These are phyloP conservation scores for Dipodomys ordii DNA, from an alignment of 2,113 vertebrate genomes.

Conservation along the genomic window DNA sequence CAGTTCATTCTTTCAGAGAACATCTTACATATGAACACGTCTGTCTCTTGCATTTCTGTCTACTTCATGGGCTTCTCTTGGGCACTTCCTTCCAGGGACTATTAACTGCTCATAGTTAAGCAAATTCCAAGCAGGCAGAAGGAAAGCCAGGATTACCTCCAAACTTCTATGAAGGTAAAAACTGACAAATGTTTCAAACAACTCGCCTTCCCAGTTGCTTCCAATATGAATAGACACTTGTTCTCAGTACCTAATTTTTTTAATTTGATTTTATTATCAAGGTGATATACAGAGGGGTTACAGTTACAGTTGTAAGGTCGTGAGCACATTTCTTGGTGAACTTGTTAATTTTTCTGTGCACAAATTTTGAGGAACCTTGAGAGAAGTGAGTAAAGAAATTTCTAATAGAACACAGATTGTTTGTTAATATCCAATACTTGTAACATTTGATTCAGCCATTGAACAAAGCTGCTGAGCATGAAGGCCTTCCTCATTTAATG, in stretches of 20 bases:
- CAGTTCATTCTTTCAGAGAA: not conserved
- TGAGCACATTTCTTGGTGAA: too few species aligned
- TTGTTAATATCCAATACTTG: constrained; percentile 4
- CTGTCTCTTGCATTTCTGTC: not conserved
- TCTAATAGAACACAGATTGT: not conserved
- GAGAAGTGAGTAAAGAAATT: not conserved
- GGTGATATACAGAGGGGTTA: too few species aligned
- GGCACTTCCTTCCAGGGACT: not conserved
- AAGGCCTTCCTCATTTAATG: not conserved
- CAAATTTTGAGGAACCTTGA: too few species aligned
- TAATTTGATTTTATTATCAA: too few species aligned
- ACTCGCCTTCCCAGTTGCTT: not conserved
- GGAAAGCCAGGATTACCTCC: not conserved
- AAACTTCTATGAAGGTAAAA: not conserved
- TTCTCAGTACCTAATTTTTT: not conserved
- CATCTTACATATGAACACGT: not conserved
- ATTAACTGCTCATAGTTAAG: not conserved
- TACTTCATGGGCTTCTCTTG: not conserved
- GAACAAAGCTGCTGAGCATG: not conserved
- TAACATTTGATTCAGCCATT: not conserved
- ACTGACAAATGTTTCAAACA: not conserved
- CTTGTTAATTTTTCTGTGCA: too few species aligned
- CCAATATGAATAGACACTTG: not conserved
- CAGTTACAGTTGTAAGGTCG: too few species aligned
- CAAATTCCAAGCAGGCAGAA: not conserved